Evolutionary conservation across 35 echinoderm and acorn worm genomes (phyloP).

Genomic region (Diadema setosum): DNA sequence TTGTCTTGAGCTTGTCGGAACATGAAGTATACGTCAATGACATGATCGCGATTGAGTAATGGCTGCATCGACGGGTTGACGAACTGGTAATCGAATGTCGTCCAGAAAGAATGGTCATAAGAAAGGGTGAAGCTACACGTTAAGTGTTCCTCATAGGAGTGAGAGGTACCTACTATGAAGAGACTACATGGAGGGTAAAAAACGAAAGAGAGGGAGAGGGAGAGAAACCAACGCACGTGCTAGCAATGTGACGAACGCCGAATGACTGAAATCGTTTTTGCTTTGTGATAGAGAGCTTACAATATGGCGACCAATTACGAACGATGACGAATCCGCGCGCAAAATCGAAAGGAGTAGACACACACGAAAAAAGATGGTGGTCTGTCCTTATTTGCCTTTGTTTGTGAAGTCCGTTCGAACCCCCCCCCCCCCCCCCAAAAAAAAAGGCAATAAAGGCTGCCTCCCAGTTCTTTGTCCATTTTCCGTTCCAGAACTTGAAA

Average conservation of each 20-base stretch:
- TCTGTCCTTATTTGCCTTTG: neutral
- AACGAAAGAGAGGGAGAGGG: neutral
- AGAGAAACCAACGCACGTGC: neutral
- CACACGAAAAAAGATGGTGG: neutral
- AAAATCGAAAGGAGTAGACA: slow-evolving; percentile 1
- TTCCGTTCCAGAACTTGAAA: neutral
- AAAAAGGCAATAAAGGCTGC: neutral
- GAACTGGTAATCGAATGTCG: neutral
- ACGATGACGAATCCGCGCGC: neutral
- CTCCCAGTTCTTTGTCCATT: neutral
- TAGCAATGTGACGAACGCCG: neutral
- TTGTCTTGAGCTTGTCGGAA: neutral
- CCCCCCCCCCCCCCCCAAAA: too few species aligned
- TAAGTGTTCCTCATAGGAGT: neutral
- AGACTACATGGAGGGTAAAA: neutral
- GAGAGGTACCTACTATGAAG: too few species aligned
- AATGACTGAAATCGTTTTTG: neutral
- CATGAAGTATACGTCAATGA: neutral
- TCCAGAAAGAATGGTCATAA: neutral
- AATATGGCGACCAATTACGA: neutral
- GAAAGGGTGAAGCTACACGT: too few species aligned
- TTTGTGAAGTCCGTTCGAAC: too few species aligned
- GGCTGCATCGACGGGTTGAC: neutral
- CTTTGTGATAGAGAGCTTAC: neutral
- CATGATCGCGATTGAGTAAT: neutral